Conservation (phyloP, 2,888 invertebrate genomes). For the Habrosyne pyritoides region DNA sequence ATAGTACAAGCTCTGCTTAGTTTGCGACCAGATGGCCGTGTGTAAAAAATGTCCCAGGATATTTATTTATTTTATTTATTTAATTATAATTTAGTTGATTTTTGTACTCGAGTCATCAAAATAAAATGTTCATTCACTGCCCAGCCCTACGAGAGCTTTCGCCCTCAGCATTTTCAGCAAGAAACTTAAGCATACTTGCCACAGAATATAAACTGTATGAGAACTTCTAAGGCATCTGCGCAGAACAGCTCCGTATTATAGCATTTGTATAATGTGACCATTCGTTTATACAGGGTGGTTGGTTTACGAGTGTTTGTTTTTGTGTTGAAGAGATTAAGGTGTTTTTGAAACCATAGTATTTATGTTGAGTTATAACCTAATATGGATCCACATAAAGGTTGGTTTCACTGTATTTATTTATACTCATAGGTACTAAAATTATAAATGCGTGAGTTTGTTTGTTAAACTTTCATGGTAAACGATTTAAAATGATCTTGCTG, state of each 20-base stretch:
- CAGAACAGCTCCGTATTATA: conserved; percentile 42
- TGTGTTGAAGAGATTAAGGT: conserved; percentile 14
- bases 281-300: conserved; percentile 54
- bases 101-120: no score
- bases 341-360: background rate
- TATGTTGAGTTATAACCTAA: background rate
- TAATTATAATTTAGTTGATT: no score
- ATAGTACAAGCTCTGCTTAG: no score
- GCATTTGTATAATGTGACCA: conserved; percentile 57
- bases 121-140: background rate
- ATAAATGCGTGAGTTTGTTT: no score
- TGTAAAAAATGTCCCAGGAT: no score
- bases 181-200: conserved; percentile 54
- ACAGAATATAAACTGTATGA: conserved; percentile 48
- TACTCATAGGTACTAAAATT: no score
- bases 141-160: background rate
- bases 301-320: conserved; percentile 31
- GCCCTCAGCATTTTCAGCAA: conserved; percentile 35
- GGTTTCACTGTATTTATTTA: background rate
- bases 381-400: background rate
- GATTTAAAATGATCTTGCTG: no score
- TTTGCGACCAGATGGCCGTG: no score
- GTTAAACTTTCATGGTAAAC: no score
- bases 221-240: conserved; percentile 37
- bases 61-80: no score